Conservation (phyloP, 1,140 invertebrate genomes). For the Cydia amplana region DNA sequence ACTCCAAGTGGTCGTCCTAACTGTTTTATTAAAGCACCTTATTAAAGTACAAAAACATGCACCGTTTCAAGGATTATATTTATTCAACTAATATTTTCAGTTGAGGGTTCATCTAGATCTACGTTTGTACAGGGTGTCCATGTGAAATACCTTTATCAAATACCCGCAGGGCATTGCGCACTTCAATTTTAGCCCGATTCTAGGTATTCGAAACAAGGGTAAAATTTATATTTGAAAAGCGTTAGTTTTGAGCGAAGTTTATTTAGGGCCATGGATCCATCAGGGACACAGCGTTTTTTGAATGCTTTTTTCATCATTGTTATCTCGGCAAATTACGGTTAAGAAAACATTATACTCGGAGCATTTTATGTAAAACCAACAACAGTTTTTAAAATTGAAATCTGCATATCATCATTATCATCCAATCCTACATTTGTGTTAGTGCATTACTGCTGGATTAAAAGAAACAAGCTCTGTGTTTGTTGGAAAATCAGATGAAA, state of each 20-base stretch:
- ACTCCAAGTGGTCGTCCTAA: too few species aligned
- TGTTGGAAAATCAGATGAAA: too few species aligned
- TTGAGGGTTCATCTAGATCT: slow-evolving; percentile 15
- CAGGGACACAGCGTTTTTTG: too few species aligned
- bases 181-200: neutral
- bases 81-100: slow-evolving; percentile 24
- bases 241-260: neutral
- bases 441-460: too few species aligned
- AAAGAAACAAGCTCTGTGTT: too few species aligned
- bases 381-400: too few species aligned
- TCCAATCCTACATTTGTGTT: too few species aligned
- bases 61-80: slow-evolving; percentile 5
- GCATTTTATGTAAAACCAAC: too few species aligned
- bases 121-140: slow-evolving; percentile 11
- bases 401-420: too few species aligned
- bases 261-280: neutral
- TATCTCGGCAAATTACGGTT: too few species aligned
- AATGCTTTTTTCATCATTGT: too few species aligned
- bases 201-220: neutral
- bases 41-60: slow-evolving; percentile 28
- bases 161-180: neutral
- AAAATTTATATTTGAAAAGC: neutral
- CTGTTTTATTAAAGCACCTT: neutral
- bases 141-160: slow-evolving; percentile 18
- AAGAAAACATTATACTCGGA: too few species aligned